Evolutionary conservation across 1,140 invertebrate genomes (phyloP).

Genomic region (Halesus radiatus): DNA sequence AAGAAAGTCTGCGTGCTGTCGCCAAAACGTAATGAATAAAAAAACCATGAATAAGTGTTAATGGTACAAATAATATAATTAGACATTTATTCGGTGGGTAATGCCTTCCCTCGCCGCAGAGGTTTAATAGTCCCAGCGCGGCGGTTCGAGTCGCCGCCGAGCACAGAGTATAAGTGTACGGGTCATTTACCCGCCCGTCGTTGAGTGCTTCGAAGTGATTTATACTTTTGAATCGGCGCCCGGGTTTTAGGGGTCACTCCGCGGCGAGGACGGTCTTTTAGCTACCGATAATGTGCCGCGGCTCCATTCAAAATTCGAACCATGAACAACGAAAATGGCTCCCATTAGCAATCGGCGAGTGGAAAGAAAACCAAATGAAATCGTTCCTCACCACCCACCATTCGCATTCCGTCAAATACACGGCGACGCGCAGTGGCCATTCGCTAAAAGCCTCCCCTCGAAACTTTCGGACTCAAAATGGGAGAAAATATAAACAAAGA

Average conservation of each 20-base stretch:
- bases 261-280: background rate
- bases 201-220: background rate
- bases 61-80: constrained; percentile 17
- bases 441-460: too few species aligned
- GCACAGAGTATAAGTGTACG: background rate
- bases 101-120: background rate
- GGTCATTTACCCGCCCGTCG: background rate
- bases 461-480: too few species aligned
- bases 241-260: background rate
- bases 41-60: background rate
- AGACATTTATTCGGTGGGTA: constrained; percentile 16
- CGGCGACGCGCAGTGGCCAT: background rate
- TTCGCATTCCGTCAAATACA: background rate
- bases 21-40: constrained; percentile 13
- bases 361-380: constrained; percentile 10
- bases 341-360: constrained; percentile 15
- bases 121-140: background rate
- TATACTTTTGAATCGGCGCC: background rate
- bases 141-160: background rate
- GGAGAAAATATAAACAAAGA: too few species aligned
- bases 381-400: background rate
- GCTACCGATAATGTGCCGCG: constrained; percentile 5
- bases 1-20: background rate
- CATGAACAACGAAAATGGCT: constrained; percentile 4
- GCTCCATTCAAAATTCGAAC: constrained; percentile 21